Conservation (phyloP, 2,888 invertebrate genomes). For the Trissolcus japonicus region DNA sequence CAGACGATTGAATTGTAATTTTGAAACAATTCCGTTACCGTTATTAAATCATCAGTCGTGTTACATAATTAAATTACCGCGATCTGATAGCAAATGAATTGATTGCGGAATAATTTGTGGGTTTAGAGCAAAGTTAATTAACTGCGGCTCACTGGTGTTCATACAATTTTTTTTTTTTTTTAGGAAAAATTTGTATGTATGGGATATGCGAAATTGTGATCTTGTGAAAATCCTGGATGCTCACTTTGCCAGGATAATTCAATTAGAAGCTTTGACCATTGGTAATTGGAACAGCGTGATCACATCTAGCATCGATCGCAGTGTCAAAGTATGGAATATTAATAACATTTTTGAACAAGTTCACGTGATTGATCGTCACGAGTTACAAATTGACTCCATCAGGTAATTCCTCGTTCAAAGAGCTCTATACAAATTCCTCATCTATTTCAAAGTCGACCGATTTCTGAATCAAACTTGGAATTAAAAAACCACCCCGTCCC, state of each 20-base stretch:
- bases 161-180: constrained; percentile 20
- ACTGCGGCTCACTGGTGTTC: neutral
- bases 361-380: constrained; percentile 95
- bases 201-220: constrained; percentile 88
- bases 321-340: constrained; percentile 99
- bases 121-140: neutral
- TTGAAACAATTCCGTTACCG: neutral
- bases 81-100: neutral
- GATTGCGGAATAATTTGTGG: too few species aligned
- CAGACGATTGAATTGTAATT: too few species aligned
- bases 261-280: constrained; percentile 90
- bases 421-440: too few species aligned
- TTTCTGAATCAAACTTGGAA: neutral
- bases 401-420: constrained; percentile 77
- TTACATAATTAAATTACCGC: too few species aligned
- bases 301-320: constrained; percentile 97
- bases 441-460: neutral
- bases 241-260: constrained; percentile 97
- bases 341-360: constrained; percentile 99
- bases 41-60: too few species aligned
- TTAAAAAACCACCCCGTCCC: neutral
- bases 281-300: constrained; percentile 96
- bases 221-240: constrained; percentile 95
- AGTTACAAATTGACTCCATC: constrained; percentile 94
- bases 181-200: constrained; percentile 95